phyloP scores from a whole-genome alignment of 2,797 vertebrate species.

The Columba guinea region DNA sequence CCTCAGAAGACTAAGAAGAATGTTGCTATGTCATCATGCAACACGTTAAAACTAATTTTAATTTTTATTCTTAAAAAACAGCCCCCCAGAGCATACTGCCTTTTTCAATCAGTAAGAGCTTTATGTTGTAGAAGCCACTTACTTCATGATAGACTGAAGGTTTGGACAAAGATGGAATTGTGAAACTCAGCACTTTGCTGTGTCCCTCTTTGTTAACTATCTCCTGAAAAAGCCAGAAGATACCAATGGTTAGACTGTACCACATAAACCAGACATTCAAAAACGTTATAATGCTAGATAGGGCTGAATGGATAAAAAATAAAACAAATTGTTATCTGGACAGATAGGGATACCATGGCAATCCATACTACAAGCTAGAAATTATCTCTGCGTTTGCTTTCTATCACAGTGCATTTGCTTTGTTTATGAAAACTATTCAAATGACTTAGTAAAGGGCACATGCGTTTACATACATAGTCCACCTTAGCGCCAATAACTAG shows the following conservation, averaged over 20 bases:
- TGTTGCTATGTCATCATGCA: not conserved
- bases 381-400: not conserved
- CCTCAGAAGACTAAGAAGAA: not conserved
- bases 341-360: not conserved
- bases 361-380: not conserved
- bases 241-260: not conserved
- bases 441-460: not conserved
- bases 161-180: constrained; percentile 96
- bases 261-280: not conserved
- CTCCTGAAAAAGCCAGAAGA: constrained; percentile 81
- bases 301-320: not conserved
- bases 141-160: constrained; percentile 98
- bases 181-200: constrained; percentile 94
- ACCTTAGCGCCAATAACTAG: not conserved
- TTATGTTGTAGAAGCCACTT: constrained; percentile 54
- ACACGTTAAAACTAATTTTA: not conserved
- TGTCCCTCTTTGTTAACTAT: constrained; percentile 97
- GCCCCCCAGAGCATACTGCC: not conserved
- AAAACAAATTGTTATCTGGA: not conserved
- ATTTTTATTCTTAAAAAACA: not conserved
- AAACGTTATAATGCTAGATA: not conserved
- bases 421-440: not conserved
- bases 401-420: not conserved
- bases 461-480: not conserved
- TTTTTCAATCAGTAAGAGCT: not conserved